Base-by-base conservation (phyloP, 1,140 invertebrate species). In the Chlorops oryzae region DNA sequence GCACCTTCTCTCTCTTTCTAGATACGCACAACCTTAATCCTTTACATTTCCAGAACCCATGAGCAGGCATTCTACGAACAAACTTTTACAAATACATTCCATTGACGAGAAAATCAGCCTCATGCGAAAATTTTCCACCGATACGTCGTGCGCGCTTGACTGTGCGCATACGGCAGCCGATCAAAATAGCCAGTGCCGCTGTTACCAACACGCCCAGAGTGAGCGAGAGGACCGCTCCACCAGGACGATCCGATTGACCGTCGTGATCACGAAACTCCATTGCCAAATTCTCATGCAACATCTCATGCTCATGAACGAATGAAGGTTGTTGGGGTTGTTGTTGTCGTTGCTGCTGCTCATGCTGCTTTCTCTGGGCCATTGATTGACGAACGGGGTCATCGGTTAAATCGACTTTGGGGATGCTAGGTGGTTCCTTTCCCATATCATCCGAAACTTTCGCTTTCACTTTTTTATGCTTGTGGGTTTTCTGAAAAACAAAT, bases 71-170 rank as follows among this genome's bases (percentile, higher is more conserved):
- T n/a, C n/a, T n/a, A n/a, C n/a, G n/a, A n/a, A n/a, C n/a, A n/a
- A n/a, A n/a, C n/a, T n/a, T n/a, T 82, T 85, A 95, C 62, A 96
- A 82, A 75, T 97, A 96, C 92, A 97, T 96, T 62, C 93, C 94
- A 75, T 97, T 96, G 52, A 97, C 92, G 50, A 97, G 79, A 75
- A 94, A 97, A 77, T 96, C 94, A 2, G 92, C 90, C 74, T 97
- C 93, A 70, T 96, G 91, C 3, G 90, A 88, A 62, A 89, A 90
- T 67, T 92, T 85, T 13, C 89, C 85, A 23, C 65, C 65, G 56
- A 86, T 77, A 46, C 88, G 80, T 52, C 86, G 76, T 48, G 87
- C 78, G 56, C 88, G 77, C 53, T 82, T 77, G 41, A 92, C 84
- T 52, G 84, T 81, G 51, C 83, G 74, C 59, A 92, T 76, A 27